A percentile compares a stretch with the other conserved stretches of the same genome.
Evolutionary conservation across 2,113 vertebrate species (phyloP).

Genomic region (Cathartes aura): DNA sequence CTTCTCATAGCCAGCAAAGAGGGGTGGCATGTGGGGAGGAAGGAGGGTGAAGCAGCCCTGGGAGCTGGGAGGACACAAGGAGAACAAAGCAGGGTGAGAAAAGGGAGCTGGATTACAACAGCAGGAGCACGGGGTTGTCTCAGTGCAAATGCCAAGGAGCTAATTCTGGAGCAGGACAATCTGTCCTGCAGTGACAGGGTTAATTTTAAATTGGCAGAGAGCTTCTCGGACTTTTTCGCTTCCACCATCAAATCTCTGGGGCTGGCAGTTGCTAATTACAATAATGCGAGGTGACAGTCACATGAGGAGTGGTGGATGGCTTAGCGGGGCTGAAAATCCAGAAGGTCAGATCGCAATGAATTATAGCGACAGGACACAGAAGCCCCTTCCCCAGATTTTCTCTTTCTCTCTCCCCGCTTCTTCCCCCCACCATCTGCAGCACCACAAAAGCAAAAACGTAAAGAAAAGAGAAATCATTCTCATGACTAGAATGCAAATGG

Average conservation of each 20-base stretch:
- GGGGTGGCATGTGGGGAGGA: not conserved
- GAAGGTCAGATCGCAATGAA: not conserved
- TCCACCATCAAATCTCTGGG: not conserved
- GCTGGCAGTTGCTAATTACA: slow-evolving; percentile 15
- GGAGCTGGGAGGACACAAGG: not conserved
- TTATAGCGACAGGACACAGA: not conserved
- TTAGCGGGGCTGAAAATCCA: not conserved
- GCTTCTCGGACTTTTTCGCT: not conserved
- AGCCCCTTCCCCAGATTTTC: not conserved
- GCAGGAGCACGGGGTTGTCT: not conserved
- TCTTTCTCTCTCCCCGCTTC: not conserved
- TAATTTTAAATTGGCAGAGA: slow-evolving; percentile 7
- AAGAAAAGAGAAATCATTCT: not conserved
- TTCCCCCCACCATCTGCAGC: not conserved
- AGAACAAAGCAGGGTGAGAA: not conserved
- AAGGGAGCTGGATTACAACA: not conserved
- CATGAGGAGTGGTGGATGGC: not conserved
- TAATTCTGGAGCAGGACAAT: not conserved
- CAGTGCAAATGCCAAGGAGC: not conserved
- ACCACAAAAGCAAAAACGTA: not conserved
- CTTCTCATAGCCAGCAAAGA: not conserved
- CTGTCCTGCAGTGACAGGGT: not conserved
- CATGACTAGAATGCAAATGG: not conserved
- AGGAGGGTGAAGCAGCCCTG: not conserved
- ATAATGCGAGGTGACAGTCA: not conserved